These are phyloP conservation scores for Lordiphosa mommai DNA, from an alignment of 1,140 invertebrate genomes.

Conservation along the genomic window DNA sequence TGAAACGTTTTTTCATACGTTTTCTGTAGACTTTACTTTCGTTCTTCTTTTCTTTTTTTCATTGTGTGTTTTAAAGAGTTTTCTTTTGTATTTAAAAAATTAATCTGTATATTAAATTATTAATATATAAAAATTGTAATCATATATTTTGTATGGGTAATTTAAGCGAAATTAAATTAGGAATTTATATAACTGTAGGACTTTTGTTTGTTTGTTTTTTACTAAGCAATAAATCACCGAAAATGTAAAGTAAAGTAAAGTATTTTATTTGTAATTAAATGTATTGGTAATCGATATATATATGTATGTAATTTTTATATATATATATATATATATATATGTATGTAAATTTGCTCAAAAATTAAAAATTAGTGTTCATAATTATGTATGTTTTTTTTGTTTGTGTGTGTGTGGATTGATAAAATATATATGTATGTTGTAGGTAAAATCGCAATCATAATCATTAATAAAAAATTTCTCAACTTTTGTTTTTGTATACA, in stretches of 20 bases:
- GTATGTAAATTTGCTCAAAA: slow-evolving; percentile 22
- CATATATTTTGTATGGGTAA: slow-evolving; percentile 65
- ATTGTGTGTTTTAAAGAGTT: slow-evolving; percentile 49
- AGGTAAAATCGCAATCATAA: slow-evolving; percentile 73
- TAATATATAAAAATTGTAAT: slow-evolving; percentile 74
- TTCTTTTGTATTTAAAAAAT: slow-evolving; percentile 42
- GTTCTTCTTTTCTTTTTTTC: slow-evolving; percentile 46
- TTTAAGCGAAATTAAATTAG: slow-evolving; percentile 77
- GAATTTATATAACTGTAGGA: slow-evolving; percentile 71
- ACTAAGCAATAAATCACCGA: slow-evolving; percentile 77
- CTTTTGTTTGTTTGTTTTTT: slow-evolving; percentile 37
- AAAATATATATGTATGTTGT: slow-evolving; percentile 65
- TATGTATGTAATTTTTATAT: slow-evolving; percentile 22
- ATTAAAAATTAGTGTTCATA: no score
- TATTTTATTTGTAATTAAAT: slow-evolving; percentile 59
- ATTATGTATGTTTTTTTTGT: slow-evolving; percentile 43
- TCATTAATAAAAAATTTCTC: slow-evolving; percentile 68
- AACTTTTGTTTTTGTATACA: slow-evolving; percentile 57
- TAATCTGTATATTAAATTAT: slow-evolving; percentile 32
- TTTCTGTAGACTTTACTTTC: slow-evolving; percentile 54
- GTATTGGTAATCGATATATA: slow-evolving; percentile 35
- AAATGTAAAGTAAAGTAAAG: slow-evolving; percentile 61
- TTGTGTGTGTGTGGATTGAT: slow-evolving; percentile 10
- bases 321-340: slow-evolving; percentile 35
- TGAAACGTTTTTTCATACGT: slow-evolving; percentile 65